Percentiles rank a stretch among this genome's conserved stretches.
Evolutionary conservation across 2,888 invertebrate genomes (phyloP).

Genomic region (Aproaerema taeniolella): DNA sequence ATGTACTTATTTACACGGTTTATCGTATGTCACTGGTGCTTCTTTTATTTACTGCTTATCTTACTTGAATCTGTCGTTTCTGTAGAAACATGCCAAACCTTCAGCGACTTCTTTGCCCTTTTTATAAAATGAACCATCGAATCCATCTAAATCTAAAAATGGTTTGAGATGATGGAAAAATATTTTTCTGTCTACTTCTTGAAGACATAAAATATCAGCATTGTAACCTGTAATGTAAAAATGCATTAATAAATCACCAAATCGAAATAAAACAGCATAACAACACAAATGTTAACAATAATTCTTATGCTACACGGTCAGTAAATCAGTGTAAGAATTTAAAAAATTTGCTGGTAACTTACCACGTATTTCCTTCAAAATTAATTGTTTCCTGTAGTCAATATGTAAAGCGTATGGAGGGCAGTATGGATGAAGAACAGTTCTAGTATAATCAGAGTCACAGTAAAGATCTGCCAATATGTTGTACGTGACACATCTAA

Average conservation of each 20-base stretch:
- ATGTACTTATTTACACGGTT: no score
- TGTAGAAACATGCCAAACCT: slow-evolving; percentile 89
- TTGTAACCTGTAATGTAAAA: slow-evolving; percentile 90
- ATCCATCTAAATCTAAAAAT: slow-evolving; percentile 73
- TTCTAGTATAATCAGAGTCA: slow-evolving; percentile 87
- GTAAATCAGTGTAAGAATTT: not conserved
- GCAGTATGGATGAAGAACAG: slow-evolving; percentile 89
- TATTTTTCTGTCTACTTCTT: slow-evolving; percentile 93
- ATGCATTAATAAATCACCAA: no score
- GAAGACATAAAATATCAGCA: slow-evolving; percentile 92
- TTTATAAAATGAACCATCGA: slow-evolving; percentile 79
- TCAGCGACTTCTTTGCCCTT: slow-evolving; percentile 87
- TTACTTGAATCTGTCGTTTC: slow-evolving; percentile 81
- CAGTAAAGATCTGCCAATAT: slow-evolving; percentile 94
- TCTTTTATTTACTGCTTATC: no score
- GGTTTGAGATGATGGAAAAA: slow-evolving; percentile 82
- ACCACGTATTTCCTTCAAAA: slow-evolving; percentile 90
- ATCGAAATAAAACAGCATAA: no score
- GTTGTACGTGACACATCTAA: slow-evolving; percentile 92
- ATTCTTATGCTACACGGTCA: no score
- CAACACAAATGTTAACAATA: no score
- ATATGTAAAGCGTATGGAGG: slow-evolving; percentile 87
- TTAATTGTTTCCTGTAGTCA: slow-evolving; percentile 91
- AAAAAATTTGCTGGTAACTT: not conserved
- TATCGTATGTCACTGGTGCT: no score